Base-by-base conservation (phyloP, 2,797 vertebrate genomes). In the Gallinago nigripennis region DNA sequence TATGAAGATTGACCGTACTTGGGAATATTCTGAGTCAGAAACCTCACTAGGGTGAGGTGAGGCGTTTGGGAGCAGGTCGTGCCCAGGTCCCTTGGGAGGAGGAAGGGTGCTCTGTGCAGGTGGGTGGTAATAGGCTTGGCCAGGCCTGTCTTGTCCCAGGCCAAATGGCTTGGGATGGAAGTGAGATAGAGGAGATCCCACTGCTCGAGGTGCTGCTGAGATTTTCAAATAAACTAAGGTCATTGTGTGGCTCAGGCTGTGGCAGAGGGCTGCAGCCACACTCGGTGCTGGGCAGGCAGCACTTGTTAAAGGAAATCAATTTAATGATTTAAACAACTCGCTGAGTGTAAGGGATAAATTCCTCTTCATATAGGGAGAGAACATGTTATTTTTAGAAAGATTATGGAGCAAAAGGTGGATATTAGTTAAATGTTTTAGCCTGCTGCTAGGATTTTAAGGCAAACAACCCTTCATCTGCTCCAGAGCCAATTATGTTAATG, bases 401-500 rank as follows among this genome's bases (percentile, higher is more conserved):
- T 68, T 9, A 9, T 75, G 78, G 70, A 94, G 86, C 89, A 84
- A 96, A 97, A 94, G 35, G 58, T 80, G 39, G 78, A 35, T 91
- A 85, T 95, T 95, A 94, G 95, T 95, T 89, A 94, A 94, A 35
- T 86, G 88, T 94, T 96, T 97, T 82, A 95, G 76, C 87, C 68
- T 65, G 45, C 88, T 80, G 80, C 88, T 81, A 92, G 73, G 92
- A 96, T 96, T 97, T 97, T 96, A 95, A 97, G 91, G 95, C 92
- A 97, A 97, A 97, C 94, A 94, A 61, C 90, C 81, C 95, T 96
- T 91, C 84, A 85, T 95, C 86, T 90, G 75, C 94, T 96, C 83
- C 94, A 70, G 84, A 96, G 88, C 94, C 97, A 97, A 96, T 98
- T 98, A 98, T 95, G 91, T 94, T 97, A 98, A 98, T 97, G 63